Conservation (phyloP, 1,140 invertebrate genomes). For the Trichomalopsis sarcophagae region DNA sequence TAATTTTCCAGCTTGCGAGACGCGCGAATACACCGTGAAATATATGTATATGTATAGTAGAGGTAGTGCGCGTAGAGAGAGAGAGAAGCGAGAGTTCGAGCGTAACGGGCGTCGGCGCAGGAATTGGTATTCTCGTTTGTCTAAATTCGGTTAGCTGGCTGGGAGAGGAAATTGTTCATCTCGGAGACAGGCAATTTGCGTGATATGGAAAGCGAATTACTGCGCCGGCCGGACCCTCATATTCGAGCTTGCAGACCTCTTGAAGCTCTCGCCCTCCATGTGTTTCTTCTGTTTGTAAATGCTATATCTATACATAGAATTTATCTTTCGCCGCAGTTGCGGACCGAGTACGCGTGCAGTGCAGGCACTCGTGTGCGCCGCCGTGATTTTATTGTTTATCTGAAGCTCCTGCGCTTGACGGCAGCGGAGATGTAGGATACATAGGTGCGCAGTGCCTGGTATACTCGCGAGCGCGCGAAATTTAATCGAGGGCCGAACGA, state of each 20-base stretch:
- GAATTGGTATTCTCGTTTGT: slow-evolving; percentile 51
- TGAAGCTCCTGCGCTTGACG: not conserved
- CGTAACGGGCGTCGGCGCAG: not conserved
- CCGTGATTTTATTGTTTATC: not conserved
- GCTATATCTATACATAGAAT: not conserved
- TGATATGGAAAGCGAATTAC: slow-evolving; percentile 55
- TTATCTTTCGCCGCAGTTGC: not conserved
- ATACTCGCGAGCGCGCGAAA: not conserved
- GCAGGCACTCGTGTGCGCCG: not conserved
- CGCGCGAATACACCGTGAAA: too few relatives aligned
- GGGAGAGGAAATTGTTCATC: slow-evolving; percentile 56
- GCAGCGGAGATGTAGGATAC: not conserved
- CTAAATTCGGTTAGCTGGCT: slow-evolving; percentile 54
- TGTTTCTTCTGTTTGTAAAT: not conserved
- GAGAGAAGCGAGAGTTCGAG: slow-evolving; percentile 17
- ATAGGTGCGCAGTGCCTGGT: too few relatives aligned
- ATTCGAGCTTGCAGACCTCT: not conserved
- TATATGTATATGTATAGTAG: not conserved
- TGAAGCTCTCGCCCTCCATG: not conserved
- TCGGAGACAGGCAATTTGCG: slow-evolving; percentile 54
- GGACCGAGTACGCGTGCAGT: not conserved
- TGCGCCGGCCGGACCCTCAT: not conserved
- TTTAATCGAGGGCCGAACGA: not conserved
- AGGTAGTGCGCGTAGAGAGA: not conserved
- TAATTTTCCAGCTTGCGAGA: not conserved